Conservation (phyloP, 2,888 invertebrate species). For the Ashinkailepas kermadecensis region DNA sequence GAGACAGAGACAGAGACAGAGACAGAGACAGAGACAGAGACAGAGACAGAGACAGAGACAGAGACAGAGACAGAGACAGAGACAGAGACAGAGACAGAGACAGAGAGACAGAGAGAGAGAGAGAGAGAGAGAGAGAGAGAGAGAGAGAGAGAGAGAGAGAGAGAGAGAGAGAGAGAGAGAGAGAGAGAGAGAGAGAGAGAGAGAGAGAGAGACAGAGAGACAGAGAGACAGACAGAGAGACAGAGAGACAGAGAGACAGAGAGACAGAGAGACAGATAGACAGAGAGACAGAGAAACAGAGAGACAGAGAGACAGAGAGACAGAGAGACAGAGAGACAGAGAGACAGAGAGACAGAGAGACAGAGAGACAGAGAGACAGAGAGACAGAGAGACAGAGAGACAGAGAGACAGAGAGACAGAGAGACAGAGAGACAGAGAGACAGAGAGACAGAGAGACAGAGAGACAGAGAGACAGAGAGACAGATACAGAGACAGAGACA, state of each 20-base stretch:
- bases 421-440: slow-evolving; percentile 20
- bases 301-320: slow-evolving; percentile 14
- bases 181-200: too few species aligned
- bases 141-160: slow-evolving; percentile 8
- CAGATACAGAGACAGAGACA: neutral
- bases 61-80: too few species aligned
- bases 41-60: too few species aligned
- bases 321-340: neutral
- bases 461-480: neutral
- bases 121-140: neutral
- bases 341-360: slow-evolving; percentile 18
- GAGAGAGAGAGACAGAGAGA: neutral
- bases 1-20: too few species aligned
- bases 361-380: slow-evolving; percentile 18
- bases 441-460: slow-evolving; percentile 2
- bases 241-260: neutral
- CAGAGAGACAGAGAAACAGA: neutral
- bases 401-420: neutral
- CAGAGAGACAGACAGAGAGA: neutral
- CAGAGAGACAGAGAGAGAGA: neutral
- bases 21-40: too few species aligned
- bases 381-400: slow-evolving; percentile 6
- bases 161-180: neutral
- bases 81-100: too few species aligned
- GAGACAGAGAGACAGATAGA: slow-evolving; percentile 4